Conservation (phyloP, 2,797 vertebrate genomes). For the Macropus fuliginosus region DNA sequence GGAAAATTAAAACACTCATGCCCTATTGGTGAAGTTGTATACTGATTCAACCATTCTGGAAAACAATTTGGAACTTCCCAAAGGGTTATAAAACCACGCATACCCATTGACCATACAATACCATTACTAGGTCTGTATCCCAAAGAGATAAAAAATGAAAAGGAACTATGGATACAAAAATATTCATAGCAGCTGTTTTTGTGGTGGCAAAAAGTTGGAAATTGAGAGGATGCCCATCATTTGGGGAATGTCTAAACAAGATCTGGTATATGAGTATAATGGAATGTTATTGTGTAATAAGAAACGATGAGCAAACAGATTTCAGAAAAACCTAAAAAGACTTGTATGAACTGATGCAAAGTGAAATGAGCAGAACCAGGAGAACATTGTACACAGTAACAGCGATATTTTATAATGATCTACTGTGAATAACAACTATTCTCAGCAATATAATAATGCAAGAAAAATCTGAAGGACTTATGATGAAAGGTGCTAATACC, state of each 20-base stretch:
- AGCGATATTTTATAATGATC: not conserved
- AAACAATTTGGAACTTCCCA: not conserved
- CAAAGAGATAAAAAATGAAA: not conserved
- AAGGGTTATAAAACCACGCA: no score
- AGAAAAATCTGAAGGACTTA: not conserved
- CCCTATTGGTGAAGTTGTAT: not conserved
- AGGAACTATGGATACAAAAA: not conserved
- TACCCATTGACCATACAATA: not conserved
- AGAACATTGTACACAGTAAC: not conserved
- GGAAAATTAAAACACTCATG: not conserved
- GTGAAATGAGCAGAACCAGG: not conserved
- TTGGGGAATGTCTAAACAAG: not conserved
- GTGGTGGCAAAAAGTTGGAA: not conserved
- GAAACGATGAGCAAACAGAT: not conserved
- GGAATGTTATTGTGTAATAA: not conserved
- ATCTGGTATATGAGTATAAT: not conserved
- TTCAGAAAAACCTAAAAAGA: not conserved
- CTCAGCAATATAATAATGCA: not conserved
- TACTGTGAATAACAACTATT: not conserved
- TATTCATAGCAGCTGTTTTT: not conserved
- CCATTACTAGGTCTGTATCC: not conserved
- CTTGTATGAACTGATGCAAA: not conserved
- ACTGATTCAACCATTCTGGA: not conserved
- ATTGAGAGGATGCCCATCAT: not conserved
- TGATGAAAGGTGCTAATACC: not conserved